Evolutionary conservation across 1,140 invertebrate species (phyloP), one percentile per base, ranked within the genome.

Genomic region (Andrena cerasifolii): DNA sequence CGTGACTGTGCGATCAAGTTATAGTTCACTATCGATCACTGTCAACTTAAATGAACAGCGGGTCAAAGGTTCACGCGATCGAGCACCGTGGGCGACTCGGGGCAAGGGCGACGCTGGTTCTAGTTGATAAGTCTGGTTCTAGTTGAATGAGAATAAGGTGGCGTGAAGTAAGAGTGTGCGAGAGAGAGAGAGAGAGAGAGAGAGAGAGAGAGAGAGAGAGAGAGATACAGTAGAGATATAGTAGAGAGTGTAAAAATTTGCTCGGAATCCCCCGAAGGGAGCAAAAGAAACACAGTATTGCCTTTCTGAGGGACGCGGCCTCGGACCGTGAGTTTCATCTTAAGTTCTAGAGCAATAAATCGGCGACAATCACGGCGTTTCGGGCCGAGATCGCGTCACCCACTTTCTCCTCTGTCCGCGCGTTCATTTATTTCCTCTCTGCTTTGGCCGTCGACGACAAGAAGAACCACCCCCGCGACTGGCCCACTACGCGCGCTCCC

Each of bases 331-430:
- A 84, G 84, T 85, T 74, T 90, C 85, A 73, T 87, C 87, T 91
- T 89, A 87, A 81, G 85, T 91, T 92, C 86, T 86, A 89, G 78
- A 90, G 89, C 90, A 92, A 91, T 92, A 91, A 91, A 89, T 90
- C 83, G 78, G 89, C 78, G 91, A 92, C 91, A 92, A 92, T 92
- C 91, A 92, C 84, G 73, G 85, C 28, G 84, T 88, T 82, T 83
- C 82, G 83, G 78, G 59, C 62, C 83, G 79, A 84, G 82, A 36
- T 79, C 82, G 78, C 59, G 43, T 73, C 82, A 71, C 77, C 47
- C 65, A 53, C 53, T 45, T 83, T 83, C 70, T 83, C 47, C 66
- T 72, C 59, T 81, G 81, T 84, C 68, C 68, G 58, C 45, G 40
- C 21, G 33, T 53, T 65, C 53, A 18, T 16, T 82, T 53, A 53